A percentile compares a stretch with the other conserved stretches of the same genome.
These are phyloP conservation scores for Metaphire vulgaris DNA, from an alignment of 1,140 invertebrate genomes.

Conservation along the genomic window DNA sequence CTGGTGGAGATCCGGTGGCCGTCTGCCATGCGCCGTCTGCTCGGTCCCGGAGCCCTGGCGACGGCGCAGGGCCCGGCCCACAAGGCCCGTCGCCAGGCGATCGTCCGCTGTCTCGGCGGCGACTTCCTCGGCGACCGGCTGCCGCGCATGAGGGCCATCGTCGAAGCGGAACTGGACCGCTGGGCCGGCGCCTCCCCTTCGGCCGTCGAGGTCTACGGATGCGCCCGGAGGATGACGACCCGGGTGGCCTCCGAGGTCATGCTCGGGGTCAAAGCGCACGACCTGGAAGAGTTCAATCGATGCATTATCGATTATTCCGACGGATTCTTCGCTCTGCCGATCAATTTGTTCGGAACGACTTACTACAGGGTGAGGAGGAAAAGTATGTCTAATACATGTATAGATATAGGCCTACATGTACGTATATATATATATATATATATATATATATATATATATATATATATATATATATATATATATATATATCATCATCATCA, in stretches of 20 bases:
- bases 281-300: background rate
- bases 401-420: no score
- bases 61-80: background rate
- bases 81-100: background rate
- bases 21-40: background rate
- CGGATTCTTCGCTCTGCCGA: background rate
- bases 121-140: background rate
- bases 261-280: background rate
- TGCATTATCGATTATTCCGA: background rate
- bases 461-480: no score
- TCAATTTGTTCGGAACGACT: background rate
- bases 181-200: background rate
- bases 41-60: background rate
- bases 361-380: background rate
- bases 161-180: background rate
- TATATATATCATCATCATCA: no score
- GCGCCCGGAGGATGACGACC: background rate
- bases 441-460: no score
- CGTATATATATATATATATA: no score
- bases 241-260: background rate
- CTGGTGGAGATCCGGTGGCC: background rate
- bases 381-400: no score
- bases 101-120: background rate
- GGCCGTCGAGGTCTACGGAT: background rate
- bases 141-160: background rate